These are phyloP conservation scores for Triplophysa siluroides DNA, from an alignment of 2,113 vertebrate genomes.

Conservation along the genomic window DNA sequence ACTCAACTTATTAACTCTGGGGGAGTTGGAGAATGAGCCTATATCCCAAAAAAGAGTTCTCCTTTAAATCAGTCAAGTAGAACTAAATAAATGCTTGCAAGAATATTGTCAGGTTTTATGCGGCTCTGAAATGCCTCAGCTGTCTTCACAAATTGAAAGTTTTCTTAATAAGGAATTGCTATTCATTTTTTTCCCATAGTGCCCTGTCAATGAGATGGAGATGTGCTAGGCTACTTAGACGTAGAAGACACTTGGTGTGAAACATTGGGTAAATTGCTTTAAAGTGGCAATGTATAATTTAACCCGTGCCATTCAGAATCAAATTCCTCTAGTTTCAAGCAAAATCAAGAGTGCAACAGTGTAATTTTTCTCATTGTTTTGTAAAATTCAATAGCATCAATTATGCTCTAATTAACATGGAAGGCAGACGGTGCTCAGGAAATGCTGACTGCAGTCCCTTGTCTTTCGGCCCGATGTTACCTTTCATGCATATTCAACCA, in stretches of 20 bases:
- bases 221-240: background rate
- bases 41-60: too few relatives aligned
- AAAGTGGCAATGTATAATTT: constrained; percentile 18
- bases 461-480: constrained; percentile 35
- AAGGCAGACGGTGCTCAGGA: constrained; percentile 24
- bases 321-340: background rate
- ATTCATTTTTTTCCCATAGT: background rate
- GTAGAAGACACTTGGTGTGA: background rate
- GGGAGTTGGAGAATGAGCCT: too few relatives aligned
- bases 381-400: background rate
- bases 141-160: background rate
- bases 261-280: constrained; percentile 1
- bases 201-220: background rate
- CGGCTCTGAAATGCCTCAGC: background rate
- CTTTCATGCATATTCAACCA: constrained; percentile 35
- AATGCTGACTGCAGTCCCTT: constrained; percentile 36
- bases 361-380: constrained; percentile 26
- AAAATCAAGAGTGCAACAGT: constrained; percentile 6
- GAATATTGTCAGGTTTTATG: background rate
- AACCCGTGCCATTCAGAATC: constrained; percentile 1
- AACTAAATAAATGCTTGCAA: background rate
- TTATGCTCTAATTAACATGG: constrained; percentile 30
- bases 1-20: too few relatives aligned
- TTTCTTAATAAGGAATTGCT: background rate
- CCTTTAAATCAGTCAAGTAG: background rate